These are phyloP conservation scores for Ooceraea biroi DNA, from an alignment of 1,140 invertebrate species.

Conservation along the genomic window DNA sequence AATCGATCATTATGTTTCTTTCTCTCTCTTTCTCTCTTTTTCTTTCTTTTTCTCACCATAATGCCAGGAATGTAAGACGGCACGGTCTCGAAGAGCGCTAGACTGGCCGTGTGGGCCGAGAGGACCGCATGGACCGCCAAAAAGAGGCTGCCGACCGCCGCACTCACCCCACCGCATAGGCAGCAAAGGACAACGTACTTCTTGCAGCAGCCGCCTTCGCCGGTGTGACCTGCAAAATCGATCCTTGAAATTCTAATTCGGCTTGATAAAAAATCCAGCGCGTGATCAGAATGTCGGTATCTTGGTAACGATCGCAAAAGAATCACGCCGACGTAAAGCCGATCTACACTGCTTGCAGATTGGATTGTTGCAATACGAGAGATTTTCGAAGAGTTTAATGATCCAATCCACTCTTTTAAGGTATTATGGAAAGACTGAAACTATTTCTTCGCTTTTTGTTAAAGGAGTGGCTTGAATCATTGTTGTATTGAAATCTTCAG, in stretches of 20 bases:
- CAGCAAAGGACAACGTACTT: constrained; percentile 93
- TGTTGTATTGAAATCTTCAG: too few species aligned
- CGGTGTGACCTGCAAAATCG: constrained; percentile 76
- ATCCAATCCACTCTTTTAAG: neutral
- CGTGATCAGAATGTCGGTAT: constrained; percentile 19
- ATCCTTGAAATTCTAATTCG: constrained; percentile 39
- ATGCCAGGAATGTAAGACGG: constrained; percentile 93
- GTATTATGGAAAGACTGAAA: neutral
- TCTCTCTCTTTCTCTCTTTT: too few species aligned
- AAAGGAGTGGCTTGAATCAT: neutral
- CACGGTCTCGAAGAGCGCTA: constrained; percentile 94
- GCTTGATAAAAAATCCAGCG: neutral
- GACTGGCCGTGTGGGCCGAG: constrained; percentile 92
- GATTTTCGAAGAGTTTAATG: neutral
- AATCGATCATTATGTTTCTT: constrained; percentile 40
- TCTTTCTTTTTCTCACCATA: constrained; percentile 87
- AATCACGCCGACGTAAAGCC: neutral
- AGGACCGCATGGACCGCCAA: constrained; percentile 92
- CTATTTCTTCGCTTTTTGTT: neutral
- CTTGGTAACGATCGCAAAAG: neutral
- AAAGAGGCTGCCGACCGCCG: constrained; percentile 91
- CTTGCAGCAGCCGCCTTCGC: constrained; percentile 83
- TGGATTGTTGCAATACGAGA: neutral
- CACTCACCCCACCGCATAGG: constrained; percentile 90
- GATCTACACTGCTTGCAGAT: neutral